A percentile compares a stretch with the other conserved stretches of the same genome.
These are phyloP conservation scores for Pandemis cinnamomeana DNA, from an alignment of 2,888 invertebrate species.

Conservation along the genomic window DNA sequence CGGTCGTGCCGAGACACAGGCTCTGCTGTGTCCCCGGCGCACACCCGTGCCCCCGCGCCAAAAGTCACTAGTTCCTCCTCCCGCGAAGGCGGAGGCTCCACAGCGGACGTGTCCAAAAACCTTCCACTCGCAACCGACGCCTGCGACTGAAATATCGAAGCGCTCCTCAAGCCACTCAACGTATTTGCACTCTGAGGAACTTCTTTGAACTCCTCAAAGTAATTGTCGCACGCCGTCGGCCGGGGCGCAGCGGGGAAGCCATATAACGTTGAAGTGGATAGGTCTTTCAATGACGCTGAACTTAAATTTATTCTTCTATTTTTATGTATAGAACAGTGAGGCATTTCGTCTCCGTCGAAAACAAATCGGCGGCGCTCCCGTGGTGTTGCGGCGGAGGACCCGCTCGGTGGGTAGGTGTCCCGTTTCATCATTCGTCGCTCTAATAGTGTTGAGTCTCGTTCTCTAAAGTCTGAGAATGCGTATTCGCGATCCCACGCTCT, in stretches of 20 bases:
- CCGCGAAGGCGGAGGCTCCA: constrained; percentile 86
- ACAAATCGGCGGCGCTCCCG: constrained; percentile 86
- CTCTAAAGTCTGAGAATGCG: constrained; percentile 78
- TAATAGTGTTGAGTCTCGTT: constrained; percentile 72
- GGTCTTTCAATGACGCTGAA: constrained; percentile 85
- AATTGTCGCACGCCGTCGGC: constrained; percentile 86
- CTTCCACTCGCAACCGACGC: constrained; percentile 88
- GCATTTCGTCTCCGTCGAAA: constrained; percentile 85
- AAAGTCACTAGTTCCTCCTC: constrained; percentile 89
- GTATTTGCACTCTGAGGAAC: constrained; percentile 82
- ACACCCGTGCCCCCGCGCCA: constrained; percentile 84
- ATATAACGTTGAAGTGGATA: constrained; percentile 83
- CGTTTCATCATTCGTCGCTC: constrained; percentile 79
- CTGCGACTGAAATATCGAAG: constrained; percentile 80
- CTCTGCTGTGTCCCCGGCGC: constrained; percentile 65
- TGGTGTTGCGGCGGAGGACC: constrained; percentile 78
- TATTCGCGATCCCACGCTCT: constrained; percentile 82
- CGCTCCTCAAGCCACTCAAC: constrained; percentile 76
- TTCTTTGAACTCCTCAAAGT: constrained; percentile 84
- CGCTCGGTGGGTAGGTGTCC: constrained; percentile 75
- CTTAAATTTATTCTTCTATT: constrained; percentile 79
- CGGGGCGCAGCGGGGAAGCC: constrained; percentile 87
- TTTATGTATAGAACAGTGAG: constrained; percentile 85
- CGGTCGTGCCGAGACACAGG: constrained; percentile 73
- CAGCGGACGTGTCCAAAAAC: constrained; percentile 87